Conservation (phyloP, 2,888 invertebrate species). For the Corbicula japonica region DNA sequence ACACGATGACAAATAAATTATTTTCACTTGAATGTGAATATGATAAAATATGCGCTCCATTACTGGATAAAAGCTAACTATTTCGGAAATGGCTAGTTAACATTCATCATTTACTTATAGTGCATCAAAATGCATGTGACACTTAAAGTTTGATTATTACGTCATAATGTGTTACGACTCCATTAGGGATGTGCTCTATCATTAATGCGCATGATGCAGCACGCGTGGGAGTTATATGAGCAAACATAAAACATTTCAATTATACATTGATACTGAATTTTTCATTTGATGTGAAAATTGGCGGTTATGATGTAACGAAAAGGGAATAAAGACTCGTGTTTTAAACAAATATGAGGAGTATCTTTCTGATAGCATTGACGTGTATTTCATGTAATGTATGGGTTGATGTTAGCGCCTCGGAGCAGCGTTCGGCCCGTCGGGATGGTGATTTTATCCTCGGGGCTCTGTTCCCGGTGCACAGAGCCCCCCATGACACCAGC, state of each 20-base stretch:
- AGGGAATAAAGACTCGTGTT: background rate
- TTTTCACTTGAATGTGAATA: too few species aligned
- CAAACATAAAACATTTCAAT: background rate
- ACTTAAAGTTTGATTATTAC: too few species aligned
- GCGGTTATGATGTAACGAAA: background rate
- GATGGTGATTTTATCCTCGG: constrained; percentile 89
- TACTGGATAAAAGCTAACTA: too few species aligned
- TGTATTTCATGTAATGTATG: background rate
- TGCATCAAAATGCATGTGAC: too few species aligned
- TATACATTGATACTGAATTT: background rate
- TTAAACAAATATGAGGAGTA: background rate
- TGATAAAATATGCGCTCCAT: too few species aligned
- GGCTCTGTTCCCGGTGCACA: constrained; percentile 88
- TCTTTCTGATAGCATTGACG: background rate
- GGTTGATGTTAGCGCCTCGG: background rate
- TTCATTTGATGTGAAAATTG: background rate
- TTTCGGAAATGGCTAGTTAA: too few species aligned
- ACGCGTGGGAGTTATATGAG: constrained; percentile 12
- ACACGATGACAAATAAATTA: too few species aligned
- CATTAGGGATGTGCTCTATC: too few species aligned
- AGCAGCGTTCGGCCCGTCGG: constrained; percentile 75
- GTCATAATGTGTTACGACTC: too few species aligned
- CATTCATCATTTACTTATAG: too few species aligned
- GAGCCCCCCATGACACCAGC: constrained; percentile 86
- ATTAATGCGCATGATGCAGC: too few species aligned